A percentile compares a stretch with the other conserved stretches of the same genome.
Evolutionary conservation across 2,113 vertebrate species (phyloP).

Genomic region (Triplophysa tibetana): DNA sequence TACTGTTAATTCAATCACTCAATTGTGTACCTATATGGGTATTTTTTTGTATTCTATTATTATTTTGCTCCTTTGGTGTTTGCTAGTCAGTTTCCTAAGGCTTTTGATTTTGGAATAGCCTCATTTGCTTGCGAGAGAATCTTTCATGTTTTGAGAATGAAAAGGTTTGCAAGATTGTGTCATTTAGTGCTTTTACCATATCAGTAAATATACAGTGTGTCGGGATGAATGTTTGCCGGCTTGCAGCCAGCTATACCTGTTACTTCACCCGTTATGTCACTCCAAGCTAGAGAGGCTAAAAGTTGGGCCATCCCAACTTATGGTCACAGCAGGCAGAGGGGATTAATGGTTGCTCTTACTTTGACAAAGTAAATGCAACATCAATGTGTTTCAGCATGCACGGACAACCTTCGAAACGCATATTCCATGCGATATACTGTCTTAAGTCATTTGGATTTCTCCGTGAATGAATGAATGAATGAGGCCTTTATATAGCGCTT

Average conservation of each 20-base stretch:
- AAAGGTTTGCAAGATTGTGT: not conserved
- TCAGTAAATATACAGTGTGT: not conserved
- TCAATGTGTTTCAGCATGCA: not conserved
- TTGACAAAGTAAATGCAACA: slow-evolving; percentile 18
- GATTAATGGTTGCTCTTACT: slow-evolving; percentile 30
- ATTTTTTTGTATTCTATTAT: not conserved
- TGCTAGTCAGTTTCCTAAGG: not conserved
- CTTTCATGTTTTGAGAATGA: not conserved
- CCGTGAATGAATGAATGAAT: too few species aligned
- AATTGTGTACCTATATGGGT: not conserved
- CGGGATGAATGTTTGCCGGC: not conserved
- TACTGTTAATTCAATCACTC: not conserved
- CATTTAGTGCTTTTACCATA: not conserved
- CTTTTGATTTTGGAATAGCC: not conserved
- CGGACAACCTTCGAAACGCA: too few species aligned
- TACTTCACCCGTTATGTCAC: slow-evolving; percentile 14
- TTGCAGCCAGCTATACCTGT: not conserved
- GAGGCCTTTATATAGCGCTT: too few species aligned
- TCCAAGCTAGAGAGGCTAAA: not conserved
- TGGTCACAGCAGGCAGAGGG: slow-evolving; percentile 32
- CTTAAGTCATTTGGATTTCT: too few species aligned
- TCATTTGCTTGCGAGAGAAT: not conserved
- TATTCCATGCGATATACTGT: too few species aligned
- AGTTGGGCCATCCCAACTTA: slow-evolving; percentile 13
- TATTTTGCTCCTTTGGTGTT: not conserved